Evolutionary conservation across 1,140 invertebrate genomes (phyloP).

Genomic region (Pseudomyrmex cubaensis): DNA sequence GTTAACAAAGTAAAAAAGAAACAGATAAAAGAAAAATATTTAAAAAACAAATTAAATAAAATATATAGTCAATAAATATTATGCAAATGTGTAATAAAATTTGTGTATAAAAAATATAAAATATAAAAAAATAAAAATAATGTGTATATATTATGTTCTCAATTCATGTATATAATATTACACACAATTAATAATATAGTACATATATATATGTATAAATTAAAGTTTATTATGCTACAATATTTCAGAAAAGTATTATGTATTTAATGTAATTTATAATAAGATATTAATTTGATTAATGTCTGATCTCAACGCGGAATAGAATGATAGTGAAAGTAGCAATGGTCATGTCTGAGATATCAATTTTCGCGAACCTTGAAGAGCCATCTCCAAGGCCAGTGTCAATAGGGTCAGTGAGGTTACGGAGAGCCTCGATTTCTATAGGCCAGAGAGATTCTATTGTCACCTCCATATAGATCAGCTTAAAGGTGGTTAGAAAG

Average conservation of each 20-base stretch:
- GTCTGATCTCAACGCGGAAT: not conserved
- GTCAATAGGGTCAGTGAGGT: slow-evolving; percentile 58
- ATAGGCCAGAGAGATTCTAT: slow-evolving; percentile 22
- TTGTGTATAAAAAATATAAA: not conserved
- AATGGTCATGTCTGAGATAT: slow-evolving; percentile 44
- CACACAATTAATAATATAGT: too few relatives aligned
- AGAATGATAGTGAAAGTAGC: not conserved
- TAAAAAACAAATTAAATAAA: too few relatives aligned
- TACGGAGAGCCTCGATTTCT: slow-evolving; percentile 35
- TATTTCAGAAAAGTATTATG: not conserved
- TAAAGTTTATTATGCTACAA: not conserved
- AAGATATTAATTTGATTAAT: not conserved
- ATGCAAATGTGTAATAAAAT: not conserved
- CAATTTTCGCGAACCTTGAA: slow-evolving; percentile 66
- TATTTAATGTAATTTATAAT: not conserved
- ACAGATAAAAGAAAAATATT: not conserved
- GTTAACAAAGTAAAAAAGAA: not conserved
- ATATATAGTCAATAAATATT: not conserved
- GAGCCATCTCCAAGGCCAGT: slow-evolving; percentile 72
- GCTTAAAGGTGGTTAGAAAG: slow-evolving; percentile 71
- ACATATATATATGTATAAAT: not conserved
- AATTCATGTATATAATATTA: too few relatives aligned
- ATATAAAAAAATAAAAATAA: not conserved
- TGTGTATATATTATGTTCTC: too few relatives aligned
- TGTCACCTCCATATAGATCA: slow-evolving; percentile 21